phyloP scores from a whole-genome alignment of 35 echinoderm and acorn worm genomes.

The Heliocidaris erythrogramma region DNA sequence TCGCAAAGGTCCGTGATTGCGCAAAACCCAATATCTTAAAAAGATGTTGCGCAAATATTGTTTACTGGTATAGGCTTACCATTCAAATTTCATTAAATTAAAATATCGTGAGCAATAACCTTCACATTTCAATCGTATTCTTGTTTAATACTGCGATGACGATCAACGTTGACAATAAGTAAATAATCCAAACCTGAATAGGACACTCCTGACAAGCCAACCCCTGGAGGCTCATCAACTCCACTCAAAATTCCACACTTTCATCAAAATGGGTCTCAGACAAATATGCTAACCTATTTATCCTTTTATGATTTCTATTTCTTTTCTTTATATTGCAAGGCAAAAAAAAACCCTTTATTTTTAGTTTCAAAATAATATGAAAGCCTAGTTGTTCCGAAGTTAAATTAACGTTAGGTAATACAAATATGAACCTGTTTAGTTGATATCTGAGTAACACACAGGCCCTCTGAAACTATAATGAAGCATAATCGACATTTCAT shows the following conservation, averaged over 20 bases:
- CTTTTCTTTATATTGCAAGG: background rate
- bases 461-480: too few relatives aligned
- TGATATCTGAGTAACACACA: too few relatives aligned
- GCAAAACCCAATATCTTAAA: constrained; percentile 25
- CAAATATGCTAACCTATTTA: background rate
- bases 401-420: background rate
- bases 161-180: background rate
- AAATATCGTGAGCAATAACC: constrained; percentile 2
- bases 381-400: background rate
- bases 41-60: constrained; percentile 33
- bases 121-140: constrained; percentile 3
- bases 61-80: background rate
- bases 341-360: background rate
- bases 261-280: background rate
- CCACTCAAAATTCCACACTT: background rate
- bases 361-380: background rate
- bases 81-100: background rate
- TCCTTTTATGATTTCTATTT: background rate
- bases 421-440: too few relatives aligned
- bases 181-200: background rate
- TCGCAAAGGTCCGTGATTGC: constrained; percentile 43
- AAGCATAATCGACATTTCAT: too few relatives aligned
- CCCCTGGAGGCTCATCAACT: background rate
- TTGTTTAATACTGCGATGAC: background rate
- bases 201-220: background rate